phyloP scores from a whole-genome alignment of 2,888 invertebrate genomes.

The Temnothorax rugatulus region DNA sequence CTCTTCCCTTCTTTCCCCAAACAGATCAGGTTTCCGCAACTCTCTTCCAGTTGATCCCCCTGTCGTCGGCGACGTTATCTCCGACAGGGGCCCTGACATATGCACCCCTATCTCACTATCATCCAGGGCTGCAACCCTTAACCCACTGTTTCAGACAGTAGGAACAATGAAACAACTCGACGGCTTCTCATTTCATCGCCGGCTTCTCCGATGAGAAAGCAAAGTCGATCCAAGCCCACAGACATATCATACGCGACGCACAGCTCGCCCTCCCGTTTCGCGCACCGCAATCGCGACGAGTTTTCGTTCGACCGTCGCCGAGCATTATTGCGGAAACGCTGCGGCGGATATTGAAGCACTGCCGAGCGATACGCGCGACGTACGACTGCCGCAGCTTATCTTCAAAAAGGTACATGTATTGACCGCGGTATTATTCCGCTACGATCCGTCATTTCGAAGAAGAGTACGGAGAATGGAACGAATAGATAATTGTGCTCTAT shows the following conservation, averaged over 20 bases:
- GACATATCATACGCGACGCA: not conserved
- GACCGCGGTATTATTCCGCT: constrained; percentile 2
- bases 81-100: constrained; percentile 32
- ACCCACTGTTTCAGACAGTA: constrained; percentile 65
- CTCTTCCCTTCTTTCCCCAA: constrained; percentile 19
- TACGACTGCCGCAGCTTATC: not conserved
- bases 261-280: constrained; percentile 3
- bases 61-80: constrained; percentile 46
- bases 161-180: constrained; percentile 68
- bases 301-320: constrained; percentile 1
- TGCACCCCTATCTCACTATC: constrained; percentile 57
- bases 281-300: constrained; percentile 10
- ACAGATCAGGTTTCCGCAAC: constrained; percentile 38
- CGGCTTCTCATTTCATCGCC: constrained; percentile 52
- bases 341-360: constrained; percentile 40
- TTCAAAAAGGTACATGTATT: constrained; percentile 6
- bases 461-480: not conserved
- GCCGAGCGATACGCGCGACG: not conserved
- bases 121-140: constrained; percentile 66
- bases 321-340: constrained; percentile 43
- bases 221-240: not conserved
- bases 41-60: constrained; percentile 21
- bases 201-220: constrained; percentile 54
- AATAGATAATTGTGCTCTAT: not conserved
- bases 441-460: not conserved